Percentiles rank a stretch among this genome's conserved stretches.
phyloP scores from a whole-genome alignment of 2,888 invertebrate species.

The Noctua pronuba region DNA sequence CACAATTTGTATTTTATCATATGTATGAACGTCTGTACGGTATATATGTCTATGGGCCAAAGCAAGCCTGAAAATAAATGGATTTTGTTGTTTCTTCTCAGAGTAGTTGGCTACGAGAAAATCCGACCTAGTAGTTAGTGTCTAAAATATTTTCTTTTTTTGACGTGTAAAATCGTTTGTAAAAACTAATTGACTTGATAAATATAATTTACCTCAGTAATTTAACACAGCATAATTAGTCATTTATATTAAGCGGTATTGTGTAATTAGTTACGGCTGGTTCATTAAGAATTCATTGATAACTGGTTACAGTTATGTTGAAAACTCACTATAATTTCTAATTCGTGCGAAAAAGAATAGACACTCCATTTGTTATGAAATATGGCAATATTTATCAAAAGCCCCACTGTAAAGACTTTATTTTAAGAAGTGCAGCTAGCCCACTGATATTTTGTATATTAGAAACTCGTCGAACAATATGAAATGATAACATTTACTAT shows the following conservation, averaged over 20 bases:
- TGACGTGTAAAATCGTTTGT: neutral
- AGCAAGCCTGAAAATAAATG: too few species aligned
- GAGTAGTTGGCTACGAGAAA: neutral
- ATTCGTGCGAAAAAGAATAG: neutral
- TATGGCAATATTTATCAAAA: neutral
- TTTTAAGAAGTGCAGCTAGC: neutral
- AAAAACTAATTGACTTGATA: neutral
- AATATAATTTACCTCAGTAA: neutral
- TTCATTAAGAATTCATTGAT: constrained; percentile 14
- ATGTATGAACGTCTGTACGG: too few species aligned
- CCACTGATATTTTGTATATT: constrained; percentile 1
- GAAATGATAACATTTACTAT: constrained; percentile 39
- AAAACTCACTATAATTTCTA: neutral
- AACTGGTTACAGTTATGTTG: neutral
- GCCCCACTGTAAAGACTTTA: neutral
- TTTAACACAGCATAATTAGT: neutral
- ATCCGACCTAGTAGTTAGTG: neutral
- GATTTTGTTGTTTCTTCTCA: neutral
- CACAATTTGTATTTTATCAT: too few species aligned
- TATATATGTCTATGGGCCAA: too few species aligned
- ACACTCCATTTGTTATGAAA: neutral
- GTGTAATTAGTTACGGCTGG: neutral
- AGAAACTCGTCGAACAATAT: constrained; percentile 36
- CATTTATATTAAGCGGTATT: neutral
- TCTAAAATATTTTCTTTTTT: neutral